phyloP scores from a whole-genome alignment of 2,797 vertebrate species.

The Zalophus californianus region DNA sequence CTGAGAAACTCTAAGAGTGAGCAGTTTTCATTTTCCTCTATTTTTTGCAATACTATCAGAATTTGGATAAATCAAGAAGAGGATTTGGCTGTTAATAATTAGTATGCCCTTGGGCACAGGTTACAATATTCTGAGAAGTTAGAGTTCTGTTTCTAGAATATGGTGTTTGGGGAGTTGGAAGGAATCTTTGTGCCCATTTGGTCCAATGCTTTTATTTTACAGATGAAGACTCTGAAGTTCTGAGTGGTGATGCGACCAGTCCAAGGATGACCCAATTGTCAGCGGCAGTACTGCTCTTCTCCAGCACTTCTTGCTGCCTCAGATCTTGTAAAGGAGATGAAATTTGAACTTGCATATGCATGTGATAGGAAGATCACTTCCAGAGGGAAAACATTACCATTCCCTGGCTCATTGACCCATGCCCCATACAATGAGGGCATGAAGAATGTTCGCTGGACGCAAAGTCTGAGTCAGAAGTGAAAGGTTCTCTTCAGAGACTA shows the following conservation, averaged over 20 bases:
- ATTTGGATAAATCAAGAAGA: slow-evolving; percentile 34
- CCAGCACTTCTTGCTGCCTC: neutral
- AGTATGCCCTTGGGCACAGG: neutral
- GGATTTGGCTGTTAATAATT: neutral
- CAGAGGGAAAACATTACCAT: neutral
- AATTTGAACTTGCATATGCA: neutral
- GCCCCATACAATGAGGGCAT: neutral
- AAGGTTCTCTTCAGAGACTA: neutral
- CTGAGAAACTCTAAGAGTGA: slow-evolving; percentile 3
- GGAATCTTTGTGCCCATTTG: neutral
- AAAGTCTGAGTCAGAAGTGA: neutral
- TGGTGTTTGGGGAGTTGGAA: neutral
- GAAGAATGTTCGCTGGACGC: neutral
- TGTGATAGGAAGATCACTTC: neutral
- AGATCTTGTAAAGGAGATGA: neutral
- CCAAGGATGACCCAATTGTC: neutral
- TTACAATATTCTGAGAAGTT: neutral
- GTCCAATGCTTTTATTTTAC: neutral
- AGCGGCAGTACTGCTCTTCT: rapidly evolving
- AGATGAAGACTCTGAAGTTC: neutral
- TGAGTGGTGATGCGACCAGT: neutral
- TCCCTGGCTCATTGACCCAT: neutral
- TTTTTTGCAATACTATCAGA: slow-evolving; percentile 24
- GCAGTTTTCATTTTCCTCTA: slow-evolving; percentile 40
- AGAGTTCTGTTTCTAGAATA: neutral